Base-by-base conservation (phyloP, 2,888 invertebrate genomes). In the Petrolisthes cinctipes region DNA sequence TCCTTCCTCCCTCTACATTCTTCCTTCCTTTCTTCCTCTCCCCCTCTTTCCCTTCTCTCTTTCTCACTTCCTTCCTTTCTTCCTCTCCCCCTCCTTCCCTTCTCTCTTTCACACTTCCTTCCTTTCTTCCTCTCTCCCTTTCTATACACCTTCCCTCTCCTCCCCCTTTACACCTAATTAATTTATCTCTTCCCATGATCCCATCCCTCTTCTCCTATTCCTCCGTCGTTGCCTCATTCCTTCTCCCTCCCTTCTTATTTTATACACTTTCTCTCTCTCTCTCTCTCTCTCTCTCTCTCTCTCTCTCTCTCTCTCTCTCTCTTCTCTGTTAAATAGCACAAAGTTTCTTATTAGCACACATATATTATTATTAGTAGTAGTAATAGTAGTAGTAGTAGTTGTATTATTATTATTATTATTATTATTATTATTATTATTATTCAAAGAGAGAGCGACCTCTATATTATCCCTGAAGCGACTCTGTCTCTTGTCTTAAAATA, bases 271-370 rank as follows among this genome's bases (percentile, higher is more conserved):
- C 66, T 66, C 66, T 66, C 66, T 66, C 66, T 66, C 66, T 66
- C 66, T 66, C 66, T 66, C 66, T 66, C 66, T 66, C 66, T 66
- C 66, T 66, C 66, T 66, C 66, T 66, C 66, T 66, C 66, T 66
- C 66, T 66, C 66, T 66, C 66, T 66, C 66, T 7, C 7, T 76
- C 2, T 23, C n/a, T 37, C 37, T 37, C 37, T 37, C 37, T 37
- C 37, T 17, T n/a, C n/a, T n/a, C 37, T 1, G 37, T 37, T 37
- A 76, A 37, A 20, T 6, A 76, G 17, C 5, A 76, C 9, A 11
- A 76, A 20, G 9, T 20, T 76, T n/a, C 11, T 6, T 14, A 79
- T 53, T 54, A 79, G 4, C 17, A 79, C 4, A 17, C 51, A 14
- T 79, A 79, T 37, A 37, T 37, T 37, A 37, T 37, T 37, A 37